phyloP scores from a whole-genome alignment of 1,140 invertebrate genomes.

The Oryctes rhinoceros region DNA sequence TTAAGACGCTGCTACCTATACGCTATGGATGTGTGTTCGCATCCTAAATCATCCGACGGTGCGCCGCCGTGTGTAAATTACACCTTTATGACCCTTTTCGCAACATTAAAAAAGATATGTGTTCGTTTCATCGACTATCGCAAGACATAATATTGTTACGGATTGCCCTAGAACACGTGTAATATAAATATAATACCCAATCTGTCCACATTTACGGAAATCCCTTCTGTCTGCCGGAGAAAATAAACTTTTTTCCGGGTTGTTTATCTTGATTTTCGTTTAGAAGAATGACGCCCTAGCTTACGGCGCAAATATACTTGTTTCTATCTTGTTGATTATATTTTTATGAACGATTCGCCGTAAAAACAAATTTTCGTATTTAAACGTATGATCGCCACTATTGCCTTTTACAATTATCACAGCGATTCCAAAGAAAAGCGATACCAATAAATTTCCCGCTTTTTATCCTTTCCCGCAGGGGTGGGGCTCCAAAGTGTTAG shows the following conservation, averaged over 20 bases:
- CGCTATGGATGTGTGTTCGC: not conserved
- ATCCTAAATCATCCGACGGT: conserved; percentile 12
- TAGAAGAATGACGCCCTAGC: not conserved
- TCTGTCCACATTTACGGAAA: conserved; percentile 45
- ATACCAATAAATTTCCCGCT: not conserved
- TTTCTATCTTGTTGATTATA: too few species aligned
- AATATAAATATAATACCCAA: conserved; percentile 46
- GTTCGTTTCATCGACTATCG: conserved; percentile 40
- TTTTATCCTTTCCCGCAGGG: not conserved
- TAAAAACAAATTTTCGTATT: not conserved
- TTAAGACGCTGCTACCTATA: not conserved
- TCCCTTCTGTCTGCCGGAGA: conserved; percentile 25
- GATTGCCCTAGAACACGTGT: conserved; percentile 41
- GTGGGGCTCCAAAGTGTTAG: conserved; percentile 12
- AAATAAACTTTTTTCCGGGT: conserved; percentile 28
- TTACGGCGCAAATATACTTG: not conserved
- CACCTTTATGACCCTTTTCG: conserved; percentile 25
- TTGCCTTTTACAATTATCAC: not conserved
- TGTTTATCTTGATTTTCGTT: conserved; percentile 42
- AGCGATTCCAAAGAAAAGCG: not conserved
- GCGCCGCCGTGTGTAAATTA: conserved; percentile 21
- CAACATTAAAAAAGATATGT: conserved; percentile 24
- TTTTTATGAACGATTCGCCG: too few species aligned
- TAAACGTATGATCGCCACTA: not conserved
- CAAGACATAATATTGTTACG: conserved; percentile 42